A percentile compares a stretch with the other conserved stretches of the same genome.
These are phyloP conservation scores for Tor tambroides DNA, from an alignment of 2,113 vertebrate genomes.

Conservation along the genomic window DNA sequence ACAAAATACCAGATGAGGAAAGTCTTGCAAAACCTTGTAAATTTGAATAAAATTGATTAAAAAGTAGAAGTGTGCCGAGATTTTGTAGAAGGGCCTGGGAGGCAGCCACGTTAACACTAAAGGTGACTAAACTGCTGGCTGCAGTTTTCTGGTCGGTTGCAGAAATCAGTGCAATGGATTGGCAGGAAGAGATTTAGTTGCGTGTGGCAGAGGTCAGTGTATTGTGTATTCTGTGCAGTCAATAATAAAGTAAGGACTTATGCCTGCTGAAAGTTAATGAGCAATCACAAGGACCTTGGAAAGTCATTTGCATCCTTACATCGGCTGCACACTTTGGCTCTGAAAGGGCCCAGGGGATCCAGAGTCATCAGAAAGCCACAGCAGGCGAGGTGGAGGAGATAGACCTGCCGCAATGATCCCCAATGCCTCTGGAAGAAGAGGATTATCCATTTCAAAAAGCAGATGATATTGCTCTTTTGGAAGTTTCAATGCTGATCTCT, in stretches of 20 bases:
- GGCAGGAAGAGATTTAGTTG: slow-evolving; percentile 95
- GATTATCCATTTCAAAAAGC: slow-evolving; percentile 43
- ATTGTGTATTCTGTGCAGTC: slow-evolving; percentile 99
- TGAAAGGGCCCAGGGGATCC: slow-evolving; percentile 76
- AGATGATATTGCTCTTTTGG: slow-evolving; percentile 28
- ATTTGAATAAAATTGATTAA: background rate
- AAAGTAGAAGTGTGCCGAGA: background rate
- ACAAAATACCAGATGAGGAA: background rate
- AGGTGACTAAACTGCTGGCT: slow-evolving; percentile 80
- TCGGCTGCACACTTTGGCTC: slow-evolving; percentile 79
- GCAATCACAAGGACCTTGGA: slow-evolving; percentile 96
- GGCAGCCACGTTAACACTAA: slow-evolving; percentile 62
- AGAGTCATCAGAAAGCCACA: slow-evolving; percentile 55
- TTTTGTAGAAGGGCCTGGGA: background rate
- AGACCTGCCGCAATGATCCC: slow-evolving; percentile 24
- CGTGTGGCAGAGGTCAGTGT: slow-evolving; percentile 97
- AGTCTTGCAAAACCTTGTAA: background rate
- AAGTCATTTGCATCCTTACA: slow-evolving; percentile 93
- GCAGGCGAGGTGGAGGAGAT: slow-evolving; percentile 22
- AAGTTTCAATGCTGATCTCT: slow-evolving; percentile 20
- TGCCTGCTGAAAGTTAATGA: slow-evolving; percentile 97
- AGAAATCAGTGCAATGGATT: slow-evolving; percentile 94
- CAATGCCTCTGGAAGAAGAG: background rate
- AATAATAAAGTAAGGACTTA: slow-evolving; percentile 99
- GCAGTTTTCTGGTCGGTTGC: slow-evolving; percentile 80